Conservation (phyloP, 2,797 vertebrate genomes). For the Masticophis lateralis region DNA sequence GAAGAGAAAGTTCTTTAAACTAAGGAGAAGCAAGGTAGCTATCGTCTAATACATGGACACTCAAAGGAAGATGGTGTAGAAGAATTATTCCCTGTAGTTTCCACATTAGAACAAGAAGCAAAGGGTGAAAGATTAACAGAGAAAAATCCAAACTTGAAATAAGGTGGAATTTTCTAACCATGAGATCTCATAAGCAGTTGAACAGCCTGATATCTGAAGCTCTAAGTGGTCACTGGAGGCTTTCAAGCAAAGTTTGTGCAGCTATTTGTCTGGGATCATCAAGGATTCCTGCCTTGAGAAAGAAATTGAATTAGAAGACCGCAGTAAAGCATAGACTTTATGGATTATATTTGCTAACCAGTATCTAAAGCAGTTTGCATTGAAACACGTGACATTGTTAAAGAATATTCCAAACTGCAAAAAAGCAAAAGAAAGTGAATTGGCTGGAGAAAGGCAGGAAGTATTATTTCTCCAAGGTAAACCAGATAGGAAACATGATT, state of each 20-base stretch:
- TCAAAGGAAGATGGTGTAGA: not conserved
- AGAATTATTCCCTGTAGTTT: not conserved
- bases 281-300: not conserved
- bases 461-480: too few relatives aligned
- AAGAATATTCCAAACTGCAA: not conserved
- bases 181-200: not conserved
- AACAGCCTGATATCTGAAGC: not conserved
- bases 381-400: not conserved
- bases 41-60: not conserved
- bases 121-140: not conserved
- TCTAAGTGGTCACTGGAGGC: not conserved
- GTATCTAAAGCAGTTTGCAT: not conserved
- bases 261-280: not conserved
- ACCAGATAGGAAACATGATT: too few relatives aligned
- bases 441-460: not conserved
- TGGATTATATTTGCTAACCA: not conserved
- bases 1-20: not conserved
- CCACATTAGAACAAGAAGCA: not conserved
- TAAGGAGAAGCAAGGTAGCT: not conserved
- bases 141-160: not conserved
- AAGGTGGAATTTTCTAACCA: not conserved
- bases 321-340: not conserved
- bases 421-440: not conserved
- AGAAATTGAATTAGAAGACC: not conserved
- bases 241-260: not conserved